phyloP scores from a whole-genome alignment of 2,888 invertebrate genomes.

The Frankliniella fusca region DNA sequence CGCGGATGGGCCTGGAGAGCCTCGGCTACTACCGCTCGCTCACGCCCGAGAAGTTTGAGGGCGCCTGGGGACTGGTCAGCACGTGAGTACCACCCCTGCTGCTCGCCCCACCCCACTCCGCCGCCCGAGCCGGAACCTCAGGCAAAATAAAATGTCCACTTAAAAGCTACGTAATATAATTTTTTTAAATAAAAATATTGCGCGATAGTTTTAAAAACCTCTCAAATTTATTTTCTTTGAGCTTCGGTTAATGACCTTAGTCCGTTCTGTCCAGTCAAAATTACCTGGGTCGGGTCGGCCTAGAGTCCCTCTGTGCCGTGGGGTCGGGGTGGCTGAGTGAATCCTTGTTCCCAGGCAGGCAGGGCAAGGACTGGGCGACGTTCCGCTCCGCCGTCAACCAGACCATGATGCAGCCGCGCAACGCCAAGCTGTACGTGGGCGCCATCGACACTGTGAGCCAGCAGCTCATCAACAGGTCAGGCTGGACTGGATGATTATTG shows the following conservation, averaged over 20 bases:
- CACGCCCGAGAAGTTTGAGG: slow-evolving; percentile 41
- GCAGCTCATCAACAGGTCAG: slow-evolving; percentile 62
- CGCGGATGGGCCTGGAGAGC: slow-evolving; percentile 48
- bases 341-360: slow-evolving; percentile 52
- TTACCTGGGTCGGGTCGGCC: not conserved
- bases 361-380: slow-evolving; percentile 81
- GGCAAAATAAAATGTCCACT: too few relatives aligned
- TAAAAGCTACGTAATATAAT: too few relatives aligned
- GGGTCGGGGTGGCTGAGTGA: not conserved
- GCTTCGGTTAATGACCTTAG: too few relatives aligned
- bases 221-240: too few relatives aligned
- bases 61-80: slow-evolving; percentile 48
- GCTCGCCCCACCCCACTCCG: too few relatives aligned
- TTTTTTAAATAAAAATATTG: too few relatives aligned
- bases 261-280: not conserved
- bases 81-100: slow-evolving; percentile 30
- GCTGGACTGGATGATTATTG: not conserved
- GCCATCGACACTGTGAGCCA: slow-evolving; percentile 68
- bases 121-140: too few relatives aligned
- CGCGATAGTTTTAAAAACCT: too few relatives aligned
- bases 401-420: slow-evolving; percentile 73
- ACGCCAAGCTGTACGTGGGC: slow-evolving; percentile 69
- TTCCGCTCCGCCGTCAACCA: slow-evolving; percentile 81
- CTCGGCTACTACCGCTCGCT: slow-evolving; percentile 47
- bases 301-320: not conserved